Conservation (phyloP, 23 tunicate genomes). For the Oikopleura albicans region DNA sequence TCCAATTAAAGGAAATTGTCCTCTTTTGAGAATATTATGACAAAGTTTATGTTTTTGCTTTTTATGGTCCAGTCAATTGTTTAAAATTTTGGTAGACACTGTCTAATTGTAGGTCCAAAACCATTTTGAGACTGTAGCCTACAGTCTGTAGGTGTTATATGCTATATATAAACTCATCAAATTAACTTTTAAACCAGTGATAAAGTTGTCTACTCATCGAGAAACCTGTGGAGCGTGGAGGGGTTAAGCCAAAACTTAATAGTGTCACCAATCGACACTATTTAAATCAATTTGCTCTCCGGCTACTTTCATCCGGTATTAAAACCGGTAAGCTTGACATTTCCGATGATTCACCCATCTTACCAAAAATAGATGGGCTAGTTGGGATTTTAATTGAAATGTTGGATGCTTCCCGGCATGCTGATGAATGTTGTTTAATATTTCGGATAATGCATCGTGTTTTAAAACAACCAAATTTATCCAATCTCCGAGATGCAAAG, state of each 20-base stretch:
- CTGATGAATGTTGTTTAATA: not conserved
- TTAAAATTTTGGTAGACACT: too few relatives aligned
- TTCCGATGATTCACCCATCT: conserved; percentile 21
- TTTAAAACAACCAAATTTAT: too few relatives aligned
- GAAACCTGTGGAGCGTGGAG: not conserved
- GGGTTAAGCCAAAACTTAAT: not conserved
- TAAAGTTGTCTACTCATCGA: not conserved
- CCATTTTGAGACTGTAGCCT: too few relatives aligned
- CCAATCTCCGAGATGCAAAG: too few relatives aligned
- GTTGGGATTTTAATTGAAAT: conserved; percentile 5
- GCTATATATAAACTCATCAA: too few relatives aligned
- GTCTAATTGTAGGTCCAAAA: too few relatives aligned
- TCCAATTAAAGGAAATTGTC: too few relatives aligned
- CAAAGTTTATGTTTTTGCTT: too few relatives aligned
- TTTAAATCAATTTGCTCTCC: conserved; percentile 33
- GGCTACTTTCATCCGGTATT: conserved; percentile 25
- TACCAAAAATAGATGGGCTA: conserved; percentile 48
- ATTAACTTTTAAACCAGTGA: too few relatives aligned
- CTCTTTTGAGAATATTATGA: too few relatives aligned
- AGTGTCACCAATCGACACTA: not conserved
- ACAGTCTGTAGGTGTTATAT: too few relatives aligned
- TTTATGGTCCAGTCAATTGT: too few relatives aligned
- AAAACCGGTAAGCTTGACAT: conserved; percentile 17
- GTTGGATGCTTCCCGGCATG: not conserved
- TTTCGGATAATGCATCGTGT: not conserved